Base-by-base conservation (phyloP, 2,888 invertebrate genomes). In the Deroplatys truncata region DNA sequence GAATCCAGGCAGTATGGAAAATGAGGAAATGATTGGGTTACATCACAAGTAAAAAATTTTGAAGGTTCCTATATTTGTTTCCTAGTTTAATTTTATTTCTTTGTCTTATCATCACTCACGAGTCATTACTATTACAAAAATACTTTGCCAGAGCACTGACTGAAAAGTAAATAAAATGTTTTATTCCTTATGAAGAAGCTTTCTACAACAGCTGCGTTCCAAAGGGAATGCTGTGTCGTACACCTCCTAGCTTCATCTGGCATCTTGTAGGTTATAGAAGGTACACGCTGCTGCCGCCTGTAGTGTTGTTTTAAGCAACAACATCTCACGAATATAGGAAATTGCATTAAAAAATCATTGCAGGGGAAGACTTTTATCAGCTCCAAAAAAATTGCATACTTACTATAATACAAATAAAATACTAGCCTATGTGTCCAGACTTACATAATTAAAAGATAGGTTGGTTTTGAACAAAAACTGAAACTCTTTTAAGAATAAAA, bases 381-480 rank as follows among this genome's bases (percentile, higher is more conserved):
- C 90, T 90, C 90, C 86, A 90, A 82, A 72, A 43, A 84, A 90
- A 88, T 90, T 84, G 88, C 90, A 86, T 88, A 86, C 86, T 88
- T 84, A 72, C 49, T 90, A 85, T 85, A 85, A 88, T 88, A 82
- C 86, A 89, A 89, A 84, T 83, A 89, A 90, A 85, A 88, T 83
- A 84, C 88, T 90, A 90, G 90, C 86, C 90, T 88, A 90, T 90
- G 88, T 90, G 90, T 90, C 90, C 90, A 90, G 56, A 84, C 85
- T 88, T 84, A 86, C 43, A 88, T 88, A 85, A 90, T 56, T 88
- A 72, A 89, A 88, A 88, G 88, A 88, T 88, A 90, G 87, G 88
- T 90, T 88, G 90, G 90, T 90, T 90, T 90, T 29, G 82, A 89
- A 90, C 20, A 85, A 90, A 89, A 90, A 82, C 43, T 84, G 87